Evolutionary conservation across 2,888 invertebrate species (phyloP).

Genomic region (Scaeva pyrastri): DNA sequence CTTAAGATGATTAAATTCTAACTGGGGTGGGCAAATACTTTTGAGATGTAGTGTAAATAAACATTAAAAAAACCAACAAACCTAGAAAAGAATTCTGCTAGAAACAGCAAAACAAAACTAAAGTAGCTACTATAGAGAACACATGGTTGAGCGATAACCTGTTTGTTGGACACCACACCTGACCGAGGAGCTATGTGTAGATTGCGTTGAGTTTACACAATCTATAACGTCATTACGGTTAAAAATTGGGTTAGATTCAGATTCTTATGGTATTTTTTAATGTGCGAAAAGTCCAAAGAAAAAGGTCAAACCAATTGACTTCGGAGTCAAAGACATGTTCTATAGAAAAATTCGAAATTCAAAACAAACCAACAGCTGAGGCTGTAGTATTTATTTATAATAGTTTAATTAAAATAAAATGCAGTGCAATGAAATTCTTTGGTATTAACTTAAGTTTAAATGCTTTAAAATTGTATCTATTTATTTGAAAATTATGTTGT

Average conservation of each 20-base stretch:
- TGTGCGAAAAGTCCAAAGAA: not conserved
- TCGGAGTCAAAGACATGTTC: slow-evolving; percentile 7
- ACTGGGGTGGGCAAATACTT: no score
- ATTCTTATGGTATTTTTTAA: slow-evolving; percentile 8
- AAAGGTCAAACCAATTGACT: slow-evolving; percentile 17
- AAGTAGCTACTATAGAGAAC: not conserved
- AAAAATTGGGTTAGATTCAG: slow-evolving; percentile 49
- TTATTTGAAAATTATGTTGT: no score
- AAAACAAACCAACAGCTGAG: not conserved
- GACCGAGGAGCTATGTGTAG: not conserved
- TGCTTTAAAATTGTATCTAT: no score
- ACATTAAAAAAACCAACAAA: not conserved
- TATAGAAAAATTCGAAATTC: not conserved
- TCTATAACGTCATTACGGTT: slow-evolving; percentile 18
- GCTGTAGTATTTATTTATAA: not conserved
- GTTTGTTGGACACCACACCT: slow-evolving; percentile 6
- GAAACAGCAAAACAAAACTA: not conserved
- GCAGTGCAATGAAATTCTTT: no score
- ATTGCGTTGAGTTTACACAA: not conserved
- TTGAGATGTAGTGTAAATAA: no score
- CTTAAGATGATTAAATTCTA: no score
- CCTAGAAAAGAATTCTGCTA: slow-evolving; percentile 1
- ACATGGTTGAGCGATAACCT: slow-evolving; percentile 1
- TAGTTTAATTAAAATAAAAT: not conserved
- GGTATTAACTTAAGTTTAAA: no score